Evolutionary conservation across 2,797 vertebrate genomes (phyloP).

Genomic region (Gadopsis marmoratus): DNA sequence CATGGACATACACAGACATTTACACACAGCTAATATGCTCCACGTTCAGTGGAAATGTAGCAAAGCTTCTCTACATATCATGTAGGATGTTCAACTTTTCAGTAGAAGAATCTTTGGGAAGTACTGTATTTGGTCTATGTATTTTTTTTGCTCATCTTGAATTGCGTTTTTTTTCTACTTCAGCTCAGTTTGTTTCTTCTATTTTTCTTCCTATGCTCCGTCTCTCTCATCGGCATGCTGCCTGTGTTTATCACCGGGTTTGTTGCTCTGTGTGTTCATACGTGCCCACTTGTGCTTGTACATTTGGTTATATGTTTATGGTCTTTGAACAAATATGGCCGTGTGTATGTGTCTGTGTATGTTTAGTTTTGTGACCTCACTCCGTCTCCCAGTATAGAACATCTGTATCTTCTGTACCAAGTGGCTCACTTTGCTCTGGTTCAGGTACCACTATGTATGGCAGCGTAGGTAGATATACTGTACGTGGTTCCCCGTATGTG

Average conservation of each 20-base stretch:
- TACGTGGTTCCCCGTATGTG: neutral
- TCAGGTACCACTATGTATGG: constrained; percentile 60
- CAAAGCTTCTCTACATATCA: neutral
- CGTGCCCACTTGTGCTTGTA: constrained; percentile 1
- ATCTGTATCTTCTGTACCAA: constrained; percentile 80
- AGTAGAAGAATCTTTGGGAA: neutral
- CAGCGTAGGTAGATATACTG: neutral
- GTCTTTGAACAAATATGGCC: neutral
- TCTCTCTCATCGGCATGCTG: constrained; percentile 66
- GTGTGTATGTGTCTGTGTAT: constrained; percentile 7
- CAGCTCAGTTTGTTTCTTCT: constrained; percentile 48
- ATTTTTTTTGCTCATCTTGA: constrained; percentile 16
- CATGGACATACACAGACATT: neutral
- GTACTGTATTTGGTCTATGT: neutral
- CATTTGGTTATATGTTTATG: neutral
- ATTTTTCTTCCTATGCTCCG: constrained; percentile 57
- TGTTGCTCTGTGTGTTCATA: constrained; percentile 42
- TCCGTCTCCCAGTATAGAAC: constrained; percentile 78
- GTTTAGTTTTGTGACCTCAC: constrained; percentile 76
- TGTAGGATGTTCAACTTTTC: neutral
- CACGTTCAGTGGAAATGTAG: neutral
- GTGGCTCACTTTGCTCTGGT: constrained; percentile 74
- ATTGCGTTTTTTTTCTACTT: constrained; percentile 3
- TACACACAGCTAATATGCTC: neutral
- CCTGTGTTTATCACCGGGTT: constrained; percentile 66